Percentiles rank a stretch among this genome's conserved stretches.
These are phyloP conservation scores for Dysidea cf. avara DNA, from an alignment of 37 sponge, comb jelly and placozoan species.

Conservation along the genomic window DNA sequence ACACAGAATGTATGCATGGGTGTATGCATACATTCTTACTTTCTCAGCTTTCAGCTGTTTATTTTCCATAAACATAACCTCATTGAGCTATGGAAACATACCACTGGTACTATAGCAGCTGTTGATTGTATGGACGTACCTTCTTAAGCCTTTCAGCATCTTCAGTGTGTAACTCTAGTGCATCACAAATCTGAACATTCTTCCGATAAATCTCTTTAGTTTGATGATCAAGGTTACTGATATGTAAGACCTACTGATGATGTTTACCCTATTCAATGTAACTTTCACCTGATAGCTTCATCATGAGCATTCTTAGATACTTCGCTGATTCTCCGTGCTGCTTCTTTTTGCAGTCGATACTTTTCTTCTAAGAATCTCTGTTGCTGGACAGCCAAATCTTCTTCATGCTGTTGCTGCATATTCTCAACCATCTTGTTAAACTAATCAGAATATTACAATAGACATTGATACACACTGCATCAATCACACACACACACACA, in stretches of 20 bases:
- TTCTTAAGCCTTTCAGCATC: slow-evolving; percentile 69
- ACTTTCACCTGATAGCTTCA: slow-evolving; percentile 72
- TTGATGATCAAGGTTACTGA: slow-evolving; percentile 80
- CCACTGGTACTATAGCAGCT: too few relatives aligned
- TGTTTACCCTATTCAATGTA: not conserved
- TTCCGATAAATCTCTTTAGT: slow-evolving; percentile 82
- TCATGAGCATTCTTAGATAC: slow-evolving; percentile 89
- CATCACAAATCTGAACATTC: slow-evolving; percentile 81
- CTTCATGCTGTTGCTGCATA: slow-evolving; percentile 46
- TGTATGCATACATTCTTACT: too few relatives aligned
- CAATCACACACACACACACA: too few relatives aligned
- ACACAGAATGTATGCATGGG: too few relatives aligned
- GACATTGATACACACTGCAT: too few relatives aligned
- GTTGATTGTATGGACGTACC: not conserved
- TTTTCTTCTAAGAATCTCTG: slow-evolving; percentile 87
- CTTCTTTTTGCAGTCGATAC: slow-evolving; percentile 85
- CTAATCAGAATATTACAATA: too few relatives aligned
- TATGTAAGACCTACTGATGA: not conserved
- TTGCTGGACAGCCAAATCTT: slow-evolving; percentile 49
- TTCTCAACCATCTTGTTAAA: slow-evolving; percentile 28
- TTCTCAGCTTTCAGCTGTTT: slow-evolving; percentile 31
- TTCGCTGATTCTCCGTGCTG: slow-evolving; percentile 82
- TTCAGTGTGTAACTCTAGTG: slow-evolving; percentile 78
- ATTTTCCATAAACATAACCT: slow-evolving; percentile 44
- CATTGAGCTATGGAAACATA: not conserved